Conservation (phyloP, 2,113 vertebrate genomes). For the Solea solea region DNA sequence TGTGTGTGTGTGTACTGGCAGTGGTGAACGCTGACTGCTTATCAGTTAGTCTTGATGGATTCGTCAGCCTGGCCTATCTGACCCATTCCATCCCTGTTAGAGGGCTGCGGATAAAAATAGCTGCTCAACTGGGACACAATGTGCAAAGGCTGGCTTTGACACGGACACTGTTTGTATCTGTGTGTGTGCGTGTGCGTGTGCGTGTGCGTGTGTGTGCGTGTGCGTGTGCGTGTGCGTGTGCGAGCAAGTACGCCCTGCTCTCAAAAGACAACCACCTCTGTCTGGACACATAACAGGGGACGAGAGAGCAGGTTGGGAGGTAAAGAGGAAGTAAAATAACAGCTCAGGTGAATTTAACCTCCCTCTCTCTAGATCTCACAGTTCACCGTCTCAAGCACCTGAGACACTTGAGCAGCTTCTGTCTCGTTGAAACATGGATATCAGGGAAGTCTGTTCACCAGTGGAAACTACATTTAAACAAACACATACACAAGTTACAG, state of each 20-base stretch:
- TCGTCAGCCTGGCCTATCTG: slow-evolving; percentile 67
- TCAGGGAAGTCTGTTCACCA: background rate
- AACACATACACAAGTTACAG: background rate
- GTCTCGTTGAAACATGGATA: background rate
- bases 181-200: slow-evolving; percentile 12
- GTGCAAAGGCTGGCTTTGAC: slow-evolving; percentile 75
- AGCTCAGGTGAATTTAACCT: background rate
- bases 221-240: background rate
- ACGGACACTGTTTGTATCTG: slow-evolving; percentile 57
- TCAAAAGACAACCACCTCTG: slow-evolving; percentile 61
- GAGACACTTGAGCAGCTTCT: background rate
- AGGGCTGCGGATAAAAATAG: slow-evolving; percentile 72
- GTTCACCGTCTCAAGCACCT: no score
- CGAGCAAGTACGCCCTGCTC: slow-evolving; percentile 6
- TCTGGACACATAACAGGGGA: slow-evolving; percentile 43
- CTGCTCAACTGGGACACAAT: slow-evolving; percentile 75
- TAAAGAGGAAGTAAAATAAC: slow-evolving; percentile 18
- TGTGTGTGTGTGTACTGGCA: background rate
- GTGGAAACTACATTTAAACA: background rate
- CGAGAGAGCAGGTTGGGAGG: slow-evolving; percentile 29
- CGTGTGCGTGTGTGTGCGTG: background rate
- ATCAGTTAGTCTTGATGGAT: slow-evolving; percentile 66
- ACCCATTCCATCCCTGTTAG: slow-evolving; percentile 65
- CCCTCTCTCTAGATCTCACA: background rate
- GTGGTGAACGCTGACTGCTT: slow-evolving; percentile 44